phyloP scores from a whole-genome alignment of 2,888 invertebrate genomes.

The Orthosia cruda region DNA sequence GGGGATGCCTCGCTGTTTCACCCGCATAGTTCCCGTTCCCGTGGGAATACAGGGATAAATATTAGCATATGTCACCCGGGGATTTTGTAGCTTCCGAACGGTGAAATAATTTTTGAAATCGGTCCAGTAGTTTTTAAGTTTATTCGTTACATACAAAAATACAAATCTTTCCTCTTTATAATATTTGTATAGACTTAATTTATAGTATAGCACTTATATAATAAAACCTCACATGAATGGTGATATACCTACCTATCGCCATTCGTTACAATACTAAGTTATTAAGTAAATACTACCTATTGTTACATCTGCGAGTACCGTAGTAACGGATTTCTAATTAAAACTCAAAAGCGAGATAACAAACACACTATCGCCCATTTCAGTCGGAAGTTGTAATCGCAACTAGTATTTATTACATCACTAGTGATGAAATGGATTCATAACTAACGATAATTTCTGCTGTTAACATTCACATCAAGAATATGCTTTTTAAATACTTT shows the following conservation, averaged over 20 bases:
- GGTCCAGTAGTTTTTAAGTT: no score
- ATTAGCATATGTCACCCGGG: no score
- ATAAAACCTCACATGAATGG: slow-evolving; percentile 4
- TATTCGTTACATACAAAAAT: no score
- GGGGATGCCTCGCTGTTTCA: no score
- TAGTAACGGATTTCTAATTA: slow-evolving; percentile 41
- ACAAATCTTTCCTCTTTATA: no score
- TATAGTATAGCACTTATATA: not conserved
- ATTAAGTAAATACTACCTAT: not conserved
- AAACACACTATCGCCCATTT: slow-evolving; percentile 28
- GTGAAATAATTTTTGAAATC: no score
- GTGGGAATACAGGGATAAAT: no score
- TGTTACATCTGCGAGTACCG: slow-evolving; percentile 20
- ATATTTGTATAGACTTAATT: not conserved
- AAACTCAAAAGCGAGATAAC: slow-evolving; percentile 37
- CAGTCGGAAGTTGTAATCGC: slow-evolving; percentile 43
- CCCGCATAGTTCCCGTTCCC: no score
- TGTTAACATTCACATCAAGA: not conserved
- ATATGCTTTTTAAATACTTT: not conserved
- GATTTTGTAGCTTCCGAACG: no score
- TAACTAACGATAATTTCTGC: slow-evolving; percentile 9
- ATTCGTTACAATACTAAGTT: not conserved
- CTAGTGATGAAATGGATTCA: slow-evolving; percentile 13
- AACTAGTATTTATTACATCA: slow-evolving; percentile 36
- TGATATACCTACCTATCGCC: not conserved